Conservation (phyloP, 2,797 vertebrate genomes). For the Lerista edwardsae region DNA sequence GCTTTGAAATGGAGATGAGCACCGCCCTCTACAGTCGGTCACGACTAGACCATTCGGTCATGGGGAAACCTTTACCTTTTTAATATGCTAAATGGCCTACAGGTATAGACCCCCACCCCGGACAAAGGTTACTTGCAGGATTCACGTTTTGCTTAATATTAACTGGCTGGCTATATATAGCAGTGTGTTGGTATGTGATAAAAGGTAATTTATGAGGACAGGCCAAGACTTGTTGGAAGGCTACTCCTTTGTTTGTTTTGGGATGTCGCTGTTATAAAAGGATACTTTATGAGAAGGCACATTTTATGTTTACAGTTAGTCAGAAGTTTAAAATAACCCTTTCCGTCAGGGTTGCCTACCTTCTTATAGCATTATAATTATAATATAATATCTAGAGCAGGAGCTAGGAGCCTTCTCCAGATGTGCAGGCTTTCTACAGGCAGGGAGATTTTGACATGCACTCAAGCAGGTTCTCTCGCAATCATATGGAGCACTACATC, state of each 20-base stretch:
- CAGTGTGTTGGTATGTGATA: constrained; percentile 16
- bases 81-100: too few relatives aligned
- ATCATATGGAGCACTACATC: background rate
- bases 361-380: background rate
- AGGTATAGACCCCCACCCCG: background rate
- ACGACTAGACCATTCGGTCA: too few relatives aligned
- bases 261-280: constrained; percentile 30
- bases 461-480: background rate
- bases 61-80: too few relatives aligned
- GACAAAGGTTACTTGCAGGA: constrained; percentile 49
- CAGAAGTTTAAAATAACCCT: constrained; percentile 25
- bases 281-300: constrained; percentile 23
- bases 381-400: background rate
- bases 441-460: background rate
- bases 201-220: constrained; percentile 48
- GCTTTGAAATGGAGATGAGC: too few relatives aligned
- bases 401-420: background rate
- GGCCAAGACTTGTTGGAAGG: constrained; percentile 46
- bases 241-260: constrained; percentile 39
- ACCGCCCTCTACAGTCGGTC: too few relatives aligned
- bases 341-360: background rate
- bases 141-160: constrained; percentile 50
- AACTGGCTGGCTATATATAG: constrained; percentile 37
- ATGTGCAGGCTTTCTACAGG: background rate
- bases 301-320: constrained; percentile 15